A percentile compares a stretch with the other conserved stretches of the same genome.
These are phyloP conservation scores for Rhabdophis nuchalis DNA, from an alignment of 2,797 vertebrate genomes.

Conservation along the genomic window DNA sequence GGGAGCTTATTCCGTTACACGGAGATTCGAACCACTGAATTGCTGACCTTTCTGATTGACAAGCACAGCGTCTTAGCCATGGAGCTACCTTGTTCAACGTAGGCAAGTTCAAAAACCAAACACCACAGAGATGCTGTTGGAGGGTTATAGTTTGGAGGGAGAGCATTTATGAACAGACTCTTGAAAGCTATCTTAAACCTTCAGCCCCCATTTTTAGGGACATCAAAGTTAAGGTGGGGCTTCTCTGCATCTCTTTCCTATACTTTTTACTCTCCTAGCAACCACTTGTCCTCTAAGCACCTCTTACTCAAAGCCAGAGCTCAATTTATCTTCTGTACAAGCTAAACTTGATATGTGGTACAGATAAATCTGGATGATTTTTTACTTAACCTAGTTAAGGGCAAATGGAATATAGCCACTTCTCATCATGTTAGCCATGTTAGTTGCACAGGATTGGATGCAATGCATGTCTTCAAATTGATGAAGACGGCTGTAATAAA, in stretches of 20 bases:
- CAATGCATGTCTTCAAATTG: not conserved
- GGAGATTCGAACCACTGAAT: too few species aligned
- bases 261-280: not conserved
- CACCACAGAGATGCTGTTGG: not conserved
- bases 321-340: not conserved
- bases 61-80: too few species aligned
- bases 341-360: not conserved
- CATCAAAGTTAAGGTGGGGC: not conserved
- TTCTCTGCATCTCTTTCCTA: not conserved
- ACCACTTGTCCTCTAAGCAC: not conserved
- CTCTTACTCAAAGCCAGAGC: not conserved
- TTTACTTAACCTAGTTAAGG: not conserved
- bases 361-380: not conserved
- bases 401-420: not conserved
- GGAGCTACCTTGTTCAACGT: too few species aligned
- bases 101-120: not conserved
- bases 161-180: not conserved
- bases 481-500: not conserved
- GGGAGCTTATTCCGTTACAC: too few species aligned
- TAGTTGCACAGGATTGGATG: not conserved
- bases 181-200: not conserved
- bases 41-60: too few species aligned
- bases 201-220: not conserved
- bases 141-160: not conserved
- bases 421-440: not conserved